Conservation (phyloP, 2,888 invertebrate genomes). For the Hydrotaea cyrtoneurina region DNA sequence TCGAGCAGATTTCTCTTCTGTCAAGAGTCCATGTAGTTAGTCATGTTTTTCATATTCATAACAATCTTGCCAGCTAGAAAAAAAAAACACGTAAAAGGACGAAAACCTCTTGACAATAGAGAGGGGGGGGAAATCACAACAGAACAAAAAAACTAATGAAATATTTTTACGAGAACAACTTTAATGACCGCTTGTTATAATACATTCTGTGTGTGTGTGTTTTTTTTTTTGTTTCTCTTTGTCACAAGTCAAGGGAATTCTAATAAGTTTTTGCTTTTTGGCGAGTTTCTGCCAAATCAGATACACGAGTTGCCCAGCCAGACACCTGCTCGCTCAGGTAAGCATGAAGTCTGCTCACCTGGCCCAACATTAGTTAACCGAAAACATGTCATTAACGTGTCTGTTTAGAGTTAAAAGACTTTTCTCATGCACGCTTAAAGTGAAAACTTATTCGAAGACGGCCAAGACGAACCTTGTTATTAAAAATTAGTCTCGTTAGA, state of each 20-base stretch:
- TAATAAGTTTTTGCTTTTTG: not conserved
- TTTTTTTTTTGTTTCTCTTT: too few relatives aligned
- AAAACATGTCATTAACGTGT: slow-evolving; percentile 49
- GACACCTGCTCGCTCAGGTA: too few relatives aligned
- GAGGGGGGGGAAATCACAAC: not conserved
- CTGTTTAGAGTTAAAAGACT: not conserved
- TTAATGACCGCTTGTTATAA: slow-evolving; percentile 42
- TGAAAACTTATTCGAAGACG: too few relatives aligned
- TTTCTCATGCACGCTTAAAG: too few relatives aligned
- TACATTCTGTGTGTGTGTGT: not conserved
- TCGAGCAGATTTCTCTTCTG: not conserved
- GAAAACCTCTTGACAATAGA: not conserved
- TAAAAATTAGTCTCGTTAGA: too few relatives aligned
- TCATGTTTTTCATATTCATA: slow-evolving; percentile 22
- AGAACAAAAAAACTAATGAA: not conserved
- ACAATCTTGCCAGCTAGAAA: not conserved
- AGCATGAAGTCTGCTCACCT: not conserved
- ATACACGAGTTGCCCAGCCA: too few relatives aligned
- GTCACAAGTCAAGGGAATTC: too few relatives aligned
- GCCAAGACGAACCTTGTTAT: too few relatives aligned
- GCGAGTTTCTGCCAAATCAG: not conserved
- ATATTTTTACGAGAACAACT: not conserved
- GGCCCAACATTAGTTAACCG: slow-evolving; percentile 7
- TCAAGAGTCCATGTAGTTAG: slow-evolving; percentile 31
- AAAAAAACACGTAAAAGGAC: not conserved